Evolutionary conservation across 2,888 invertebrate genomes (phyloP).

Genomic region (Nephrotoma flavescens): DNA sequence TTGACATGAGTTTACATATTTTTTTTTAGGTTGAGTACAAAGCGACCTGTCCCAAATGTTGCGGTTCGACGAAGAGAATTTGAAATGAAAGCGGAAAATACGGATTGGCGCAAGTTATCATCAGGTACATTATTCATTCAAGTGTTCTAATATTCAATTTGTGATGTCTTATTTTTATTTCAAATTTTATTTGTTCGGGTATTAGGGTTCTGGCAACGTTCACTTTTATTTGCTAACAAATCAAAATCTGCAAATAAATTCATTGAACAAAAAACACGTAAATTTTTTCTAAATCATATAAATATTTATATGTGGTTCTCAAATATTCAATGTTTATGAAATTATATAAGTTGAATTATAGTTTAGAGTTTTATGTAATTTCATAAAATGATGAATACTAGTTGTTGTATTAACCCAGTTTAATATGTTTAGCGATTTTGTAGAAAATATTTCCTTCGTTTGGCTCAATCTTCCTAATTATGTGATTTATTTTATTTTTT

Average conservation of each 20-base stretch:
- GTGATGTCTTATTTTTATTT: background rate
- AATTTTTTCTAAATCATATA: background rate
- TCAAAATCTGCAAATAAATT: background rate
- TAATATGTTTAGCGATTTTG: background rate
- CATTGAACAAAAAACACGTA: background rate
- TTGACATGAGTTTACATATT: background rate
- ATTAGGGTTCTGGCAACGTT: background rate
- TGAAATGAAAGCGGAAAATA: slow-evolving; percentile 38
- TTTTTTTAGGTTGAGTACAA: slow-evolving; percentile 41
- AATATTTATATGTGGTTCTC: background rate
- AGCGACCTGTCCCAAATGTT: slow-evolving; percentile 59
- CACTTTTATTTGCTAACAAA: background rate
- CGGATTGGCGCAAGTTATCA: slow-evolving; percentile 10
- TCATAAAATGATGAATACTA: background rate
- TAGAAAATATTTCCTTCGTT: background rate
- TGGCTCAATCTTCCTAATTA: background rate
- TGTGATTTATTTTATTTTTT: background rate
- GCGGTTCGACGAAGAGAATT: slow-evolving; percentile 57
- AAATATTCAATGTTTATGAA: background rate
- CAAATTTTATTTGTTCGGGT: background rate
- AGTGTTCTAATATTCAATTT: background rate
- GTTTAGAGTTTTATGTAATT: background rate
- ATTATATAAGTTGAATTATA: background rate
- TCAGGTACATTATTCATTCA: slow-evolving; percentile 4
- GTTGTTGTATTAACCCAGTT: background rate